Evolutionary conservation across 2,113 vertebrate species (phyloP).

Genomic region (Fukomys damarensis): DNA sequence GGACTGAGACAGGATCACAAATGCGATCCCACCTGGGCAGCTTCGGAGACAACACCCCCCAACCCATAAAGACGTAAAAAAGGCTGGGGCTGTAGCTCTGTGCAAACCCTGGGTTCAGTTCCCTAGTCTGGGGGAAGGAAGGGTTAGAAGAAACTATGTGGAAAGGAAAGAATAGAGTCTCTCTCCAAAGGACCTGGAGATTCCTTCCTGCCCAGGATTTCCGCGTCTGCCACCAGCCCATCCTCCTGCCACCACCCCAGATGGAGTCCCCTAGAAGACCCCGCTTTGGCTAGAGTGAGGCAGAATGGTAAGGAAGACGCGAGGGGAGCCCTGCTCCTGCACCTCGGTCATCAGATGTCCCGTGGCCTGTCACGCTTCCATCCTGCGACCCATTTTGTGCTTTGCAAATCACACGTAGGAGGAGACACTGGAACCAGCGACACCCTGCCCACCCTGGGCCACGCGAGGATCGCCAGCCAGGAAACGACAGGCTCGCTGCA

Average conservation of each 20-base stretch:
- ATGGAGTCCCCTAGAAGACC: not conserved
- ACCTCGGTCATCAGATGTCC: not conserved
- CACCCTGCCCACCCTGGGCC: not conserved
- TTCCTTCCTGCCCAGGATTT: not conserved
- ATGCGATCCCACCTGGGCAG: not conserved
- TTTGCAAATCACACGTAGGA: not conserved
- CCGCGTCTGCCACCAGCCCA: not conserved
- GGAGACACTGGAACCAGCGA: too few species aligned
- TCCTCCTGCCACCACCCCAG: not conserved
- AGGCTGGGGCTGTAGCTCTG: not conserved
- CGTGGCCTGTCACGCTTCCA: not conserved
- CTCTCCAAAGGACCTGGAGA: not conserved
- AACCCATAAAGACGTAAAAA: not conserved
- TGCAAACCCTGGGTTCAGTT: not conserved
- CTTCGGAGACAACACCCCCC: not conserved
- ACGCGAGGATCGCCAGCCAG: too few species aligned
- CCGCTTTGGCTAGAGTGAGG: fast-evolving
- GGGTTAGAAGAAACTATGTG: not conserved
- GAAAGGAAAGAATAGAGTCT: not conserved
- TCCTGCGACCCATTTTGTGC: not conserved
- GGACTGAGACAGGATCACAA: not conserved
- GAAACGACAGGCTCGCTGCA: not conserved
- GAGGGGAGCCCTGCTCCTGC: not conserved
- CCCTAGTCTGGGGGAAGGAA: not conserved
- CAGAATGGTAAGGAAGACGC: not conserved